Percentiles rank a stretch among this genome's conserved stretches.
Conservation (phyloP, 2,797 vertebrate genomes). For the Tapirus indicus region DNA sequence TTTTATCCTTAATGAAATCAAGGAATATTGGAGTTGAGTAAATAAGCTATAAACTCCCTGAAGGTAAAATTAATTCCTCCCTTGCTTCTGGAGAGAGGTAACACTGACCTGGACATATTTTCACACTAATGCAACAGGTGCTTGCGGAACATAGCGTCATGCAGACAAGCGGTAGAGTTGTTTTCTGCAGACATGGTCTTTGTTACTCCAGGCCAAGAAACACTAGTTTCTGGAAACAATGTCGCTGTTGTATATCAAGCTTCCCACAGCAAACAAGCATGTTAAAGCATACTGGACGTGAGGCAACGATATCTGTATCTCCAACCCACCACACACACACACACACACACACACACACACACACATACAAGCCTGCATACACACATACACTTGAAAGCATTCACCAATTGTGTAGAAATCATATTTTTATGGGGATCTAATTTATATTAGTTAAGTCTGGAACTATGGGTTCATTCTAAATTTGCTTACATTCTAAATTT, state of each 20-base stretch:
- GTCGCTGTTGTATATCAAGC: background rate
- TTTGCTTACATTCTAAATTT: background rate
- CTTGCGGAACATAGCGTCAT: rapidly evolving
- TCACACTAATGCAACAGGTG: background rate
- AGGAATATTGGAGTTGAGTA: background rate
- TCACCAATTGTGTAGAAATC: rapidly evolving
- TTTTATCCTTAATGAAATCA: background rate
- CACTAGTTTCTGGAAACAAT: background rate
- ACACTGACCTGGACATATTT: background rate
- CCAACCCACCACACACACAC: background rate
- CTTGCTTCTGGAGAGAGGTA: background rate
- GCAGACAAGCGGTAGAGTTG: background rate
- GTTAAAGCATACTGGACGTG: background rate
- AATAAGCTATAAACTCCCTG: background rate
- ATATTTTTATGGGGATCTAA: rapidly evolving
- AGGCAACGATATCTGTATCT: rapidly evolving
- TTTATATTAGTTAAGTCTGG: background rate
- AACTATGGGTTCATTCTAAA: background rate
- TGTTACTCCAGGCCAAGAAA: background rate
- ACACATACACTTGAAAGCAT: background rate
- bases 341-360: rapidly evolving
- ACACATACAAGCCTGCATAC: rapidly evolving
- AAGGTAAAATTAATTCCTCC: background rate
- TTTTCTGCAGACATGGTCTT: rapidly evolving
- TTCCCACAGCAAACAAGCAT: background rate